Evolutionary conservation across 1,140 invertebrate species (phyloP), one percentile per base, ranked within the genome.

Genomic region (Drosophila pachea): DNA sequence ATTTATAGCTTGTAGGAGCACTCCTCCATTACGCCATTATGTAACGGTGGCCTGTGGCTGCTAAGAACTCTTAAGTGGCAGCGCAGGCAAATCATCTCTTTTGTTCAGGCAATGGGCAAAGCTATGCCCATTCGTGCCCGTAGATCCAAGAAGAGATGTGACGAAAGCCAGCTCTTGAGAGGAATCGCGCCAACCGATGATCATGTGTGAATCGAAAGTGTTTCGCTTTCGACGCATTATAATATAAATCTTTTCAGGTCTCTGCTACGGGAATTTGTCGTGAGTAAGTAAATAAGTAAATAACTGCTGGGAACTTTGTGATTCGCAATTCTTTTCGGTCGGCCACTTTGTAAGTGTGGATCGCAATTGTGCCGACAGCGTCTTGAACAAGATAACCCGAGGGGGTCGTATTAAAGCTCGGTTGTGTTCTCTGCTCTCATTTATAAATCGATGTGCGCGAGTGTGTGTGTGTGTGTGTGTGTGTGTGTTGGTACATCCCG

Each of bases 341-440:
- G 31, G 8, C 5, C 5, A 8, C 31, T 33, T 33, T 43, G 12
- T 47, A 32, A 35, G 43, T 47, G 31, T 48, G 32, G 9, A 32
- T 8, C 14, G 33, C 32, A 35, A 47, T 59, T 47, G 42, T 16
- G 14, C 8, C 40, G 40, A 45, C 22, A 14, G 14, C 4, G 40
- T 45, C 31, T 32, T 45, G 40, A 33, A 32, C 8, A 32, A 47
- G 56, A 59, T 59, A 59, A 59, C 43, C 56, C 35, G 12, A 64
- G 9, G 50, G 52, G 61, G 61, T 55, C 50, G 42, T 33, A 16
- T 8, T 12, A 29, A 61, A 50, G 42, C 43, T 22, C 53, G 31
- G 29, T 12, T 12, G 22, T 22, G 22, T 22, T 8, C 47, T 12
- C 4, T 22, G 8, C 45, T 40, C 35, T 40, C 43, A 16, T 40